Evolutionary conservation across 2,888 invertebrate genomes (phyloP), one percentile per base, ranked within the genome.

Genomic region (Pseudeuparius sepicola): DNA sequence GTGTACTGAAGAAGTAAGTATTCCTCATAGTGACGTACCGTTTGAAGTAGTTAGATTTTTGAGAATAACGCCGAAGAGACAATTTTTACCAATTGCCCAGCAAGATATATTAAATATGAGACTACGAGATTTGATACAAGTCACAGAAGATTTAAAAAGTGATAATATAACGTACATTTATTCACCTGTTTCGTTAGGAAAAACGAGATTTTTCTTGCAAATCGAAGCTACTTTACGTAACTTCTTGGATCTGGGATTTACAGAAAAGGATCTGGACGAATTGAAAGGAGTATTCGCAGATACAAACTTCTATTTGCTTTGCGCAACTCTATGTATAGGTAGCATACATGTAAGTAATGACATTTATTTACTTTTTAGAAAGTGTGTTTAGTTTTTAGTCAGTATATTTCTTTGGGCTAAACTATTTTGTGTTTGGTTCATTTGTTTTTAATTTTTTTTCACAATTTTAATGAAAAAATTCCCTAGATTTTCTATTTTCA

Each of bases 211-310:
- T 45, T 73, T 84, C 45, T 61, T 82, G 24, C 86, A 89, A 54
- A 75, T 89, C 43, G 76, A 84, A 45, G 66, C 76, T 12, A 80
- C 86, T 0, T 70, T 89, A 47, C 66, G 72, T 11, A 77, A 77
- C 31, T 70, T 90, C 48, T 64, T 73, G 30, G 55, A 65, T n/a
- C 63, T 89, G 33, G 92, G 93, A 4, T 96, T 98, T 54, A 80
- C 82, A 20, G 80, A 83, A 39, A 94, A 93, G 57, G 96, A 97
- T 65, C 69, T 93, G 18, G 97, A 98, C 63, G 96, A 97, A 67
- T 82, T 93, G 1, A 96, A 96, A 61, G 86, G 88, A 31, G 85
- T 98, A 49, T 93, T 97, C 63, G 85, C 88, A 0, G 96, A 96
- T 54, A 96, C 94, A 0, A 96, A 94, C 60, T 69, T 96, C 24